Conservation (phyloP, 2,797 vertebrate species). For the Crypturellus tataupa region DNA sequence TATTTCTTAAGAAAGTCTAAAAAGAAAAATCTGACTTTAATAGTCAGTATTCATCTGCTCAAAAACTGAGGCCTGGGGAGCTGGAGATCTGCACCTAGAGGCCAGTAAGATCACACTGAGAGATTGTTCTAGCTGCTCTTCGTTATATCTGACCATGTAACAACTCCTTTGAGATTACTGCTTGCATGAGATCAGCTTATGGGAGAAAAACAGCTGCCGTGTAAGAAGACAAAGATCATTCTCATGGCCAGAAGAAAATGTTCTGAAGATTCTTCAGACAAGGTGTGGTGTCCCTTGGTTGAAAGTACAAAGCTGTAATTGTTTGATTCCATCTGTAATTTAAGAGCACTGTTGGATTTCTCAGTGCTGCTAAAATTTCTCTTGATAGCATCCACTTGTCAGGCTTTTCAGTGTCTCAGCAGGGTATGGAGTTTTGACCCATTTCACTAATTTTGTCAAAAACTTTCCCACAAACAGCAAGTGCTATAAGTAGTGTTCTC, state of each 20-base stretch:
- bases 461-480: background rate
- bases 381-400: background rate
- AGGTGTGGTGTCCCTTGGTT: background rate
- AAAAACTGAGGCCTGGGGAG: background rate
- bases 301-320: background rate
- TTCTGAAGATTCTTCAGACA: background rate
- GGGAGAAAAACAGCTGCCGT: background rate
- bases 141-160: background rate
- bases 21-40: background rate
- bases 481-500: background rate
- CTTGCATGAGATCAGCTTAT: background rate
- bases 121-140: background rate
- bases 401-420: background rate
- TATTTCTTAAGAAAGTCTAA: background rate
- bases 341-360: background rate
- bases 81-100: background rate
- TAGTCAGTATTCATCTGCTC: background rate
- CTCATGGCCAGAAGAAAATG: background rate
- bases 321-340: background rate
- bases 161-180: background rate
- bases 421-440: background rate
- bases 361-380: background rate
- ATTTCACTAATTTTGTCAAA: background rate
- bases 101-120: background rate
- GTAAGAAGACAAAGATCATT: background rate